Conservation (phyloP, 2,888 invertebrate genomes). For the Oligia fasciuncula region DNA sequence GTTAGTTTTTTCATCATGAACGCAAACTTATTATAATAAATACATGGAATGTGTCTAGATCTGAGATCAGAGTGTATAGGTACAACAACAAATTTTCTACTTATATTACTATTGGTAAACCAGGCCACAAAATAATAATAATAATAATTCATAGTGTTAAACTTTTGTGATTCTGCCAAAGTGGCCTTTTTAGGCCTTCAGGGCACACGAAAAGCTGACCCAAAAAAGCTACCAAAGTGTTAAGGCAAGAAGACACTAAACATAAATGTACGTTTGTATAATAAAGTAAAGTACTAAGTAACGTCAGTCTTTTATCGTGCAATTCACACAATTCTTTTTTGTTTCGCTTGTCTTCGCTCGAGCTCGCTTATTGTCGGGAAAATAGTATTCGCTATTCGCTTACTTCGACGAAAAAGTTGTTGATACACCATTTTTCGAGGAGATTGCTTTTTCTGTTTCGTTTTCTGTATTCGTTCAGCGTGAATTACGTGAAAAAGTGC, state of each 20-base stretch:
- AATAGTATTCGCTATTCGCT: conserved; percentile 51
- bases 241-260: not conserved
- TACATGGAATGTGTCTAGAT: not conserved
- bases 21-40: not conserved
- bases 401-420: conserved; percentile 55
- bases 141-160: too few species aligned
- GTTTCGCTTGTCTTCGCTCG: conserved; percentile 45
- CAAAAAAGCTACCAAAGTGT: not conserved
- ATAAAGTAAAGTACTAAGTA: conserved; percentile 28
- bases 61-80: not conserved
- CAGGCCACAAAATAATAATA: too few species aligned
- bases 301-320: conserved; percentile 28
- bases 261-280: conserved; percentile 6
- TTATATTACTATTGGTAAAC: not conserved
- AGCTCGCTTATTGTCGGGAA: conserved; percentile 38
- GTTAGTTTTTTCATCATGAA: not conserved
- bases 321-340: conserved; percentile 53
- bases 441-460: conserved; percentile 61
- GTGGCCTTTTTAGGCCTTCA: not conserved
- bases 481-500: conserved; percentile 41
- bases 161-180: not conserved
- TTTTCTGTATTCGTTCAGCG: conserved; percentile 48
- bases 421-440: conserved; percentile 49
- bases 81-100: not conserved
- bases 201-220: not conserved